Evolutionary conservation across 2,113 vertebrate species (phyloP), one percentile per base, ranked within the genome.

Genomic region (Capreolus pygargus): DNA sequence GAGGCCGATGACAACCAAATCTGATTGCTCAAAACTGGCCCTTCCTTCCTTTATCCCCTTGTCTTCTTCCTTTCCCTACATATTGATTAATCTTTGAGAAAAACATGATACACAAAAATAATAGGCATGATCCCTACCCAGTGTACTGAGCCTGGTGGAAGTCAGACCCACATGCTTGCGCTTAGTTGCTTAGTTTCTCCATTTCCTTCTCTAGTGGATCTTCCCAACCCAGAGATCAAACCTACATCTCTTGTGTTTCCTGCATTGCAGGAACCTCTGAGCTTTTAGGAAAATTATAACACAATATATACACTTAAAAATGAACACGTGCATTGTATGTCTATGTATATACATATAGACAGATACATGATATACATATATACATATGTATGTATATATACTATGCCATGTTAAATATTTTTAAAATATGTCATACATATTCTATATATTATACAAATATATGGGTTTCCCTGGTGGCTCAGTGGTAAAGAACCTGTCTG

Each of bases 71-170:
- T 9, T 52, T 19, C 28, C 54, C 43, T 21, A 43, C 57, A 78
- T 25, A n/a, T 61, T 94, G 85, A 64, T 76, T 95, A 85, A 87
- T 96, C 47, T 93, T 60, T 88, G 81, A 61, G 45, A 52, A 94
- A 92, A 74, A 84, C 6, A 61, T 15, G 47, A 85, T 1, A 21
- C 33, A 85, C 52, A 45, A 28, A 78, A 25, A 87, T 21, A 67
- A 78, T 57, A 95, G 27, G 25, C 45, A 96, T 33, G 50, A 43
- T 61, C 30, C 54, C 58, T 82, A 23, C 33, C 45, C 28, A 50
- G 76, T 30, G 30, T 83, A 4, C 14, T 45, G 27, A 45, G 50
- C 3, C 10, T 52, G 70, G 45, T 33, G 36, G 60, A 84, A 28
- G 14, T n/a, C 21, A 91, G n/a, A 70, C 28, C 54, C 2, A 28